Percentiles rank a stretch among this genome's conserved stretches.
Conservation (phyloP, 2,888 invertebrate species). For the Cantharis flavilabris region DNA sequence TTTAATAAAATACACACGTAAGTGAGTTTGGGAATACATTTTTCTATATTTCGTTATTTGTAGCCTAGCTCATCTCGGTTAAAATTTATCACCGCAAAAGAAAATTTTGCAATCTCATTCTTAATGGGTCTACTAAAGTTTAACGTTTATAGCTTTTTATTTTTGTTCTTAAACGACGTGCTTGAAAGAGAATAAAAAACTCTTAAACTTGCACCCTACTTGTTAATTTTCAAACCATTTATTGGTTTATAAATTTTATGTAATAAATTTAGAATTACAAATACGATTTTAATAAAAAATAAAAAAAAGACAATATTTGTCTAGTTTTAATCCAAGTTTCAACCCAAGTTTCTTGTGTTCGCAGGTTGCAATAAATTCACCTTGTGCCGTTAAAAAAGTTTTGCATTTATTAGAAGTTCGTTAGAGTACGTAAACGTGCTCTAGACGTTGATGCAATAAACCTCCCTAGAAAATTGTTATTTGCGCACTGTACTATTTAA, state of each 20-base stretch:
- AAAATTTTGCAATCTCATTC: slow-evolving; percentile 29
- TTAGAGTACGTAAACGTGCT: too few species aligned
- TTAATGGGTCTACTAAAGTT: slow-evolving; percentile 34
- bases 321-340: too few species aligned
- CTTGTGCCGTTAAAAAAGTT: too few species aligned
- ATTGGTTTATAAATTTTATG: neutral
- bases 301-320: too few species aligned
- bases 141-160: slow-evolving; percentile 36
- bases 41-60: slow-evolving; percentile 1
- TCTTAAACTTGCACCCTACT: neutral
- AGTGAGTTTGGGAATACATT: slow-evolving; percentile 8
- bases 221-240: neutral
- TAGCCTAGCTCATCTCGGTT: slow-evolving; percentile 18
- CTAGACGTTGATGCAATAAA: too few species aligned
- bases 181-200: slow-evolving; percentile 15
- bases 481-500: too few species aligned
- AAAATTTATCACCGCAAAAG: slow-evolving; percentile 33
- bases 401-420: too few species aligned
- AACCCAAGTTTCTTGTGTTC: too few species aligned
- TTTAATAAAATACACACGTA: slow-evolving; percentile 7
- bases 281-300: neutral
- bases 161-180: slow-evolving; percentile 25
- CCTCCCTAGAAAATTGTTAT: too few species aligned
- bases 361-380: too few species aligned
- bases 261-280: neutral